These are phyloP conservation scores for Troides aeacus DNA, from an alignment of 2,888 invertebrate genomes.

Conservation along the genomic window DNA sequence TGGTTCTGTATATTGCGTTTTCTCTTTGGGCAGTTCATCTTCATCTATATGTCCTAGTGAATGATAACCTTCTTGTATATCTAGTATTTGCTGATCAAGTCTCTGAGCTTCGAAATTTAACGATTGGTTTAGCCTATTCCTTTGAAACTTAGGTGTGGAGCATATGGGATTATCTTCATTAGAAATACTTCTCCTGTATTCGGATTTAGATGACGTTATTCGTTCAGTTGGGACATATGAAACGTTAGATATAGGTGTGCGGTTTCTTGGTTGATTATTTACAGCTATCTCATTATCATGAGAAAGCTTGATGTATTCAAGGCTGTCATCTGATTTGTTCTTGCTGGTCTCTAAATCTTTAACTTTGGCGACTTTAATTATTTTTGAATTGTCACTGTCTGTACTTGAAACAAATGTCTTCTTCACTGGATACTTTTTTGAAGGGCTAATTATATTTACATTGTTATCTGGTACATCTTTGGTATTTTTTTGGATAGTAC, in stretches of 20 bases:
- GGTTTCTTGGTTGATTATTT: slow-evolving; percentile 72
- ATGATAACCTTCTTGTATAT: slow-evolving; percentile 73
- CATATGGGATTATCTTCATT: slow-evolving; percentile 61
- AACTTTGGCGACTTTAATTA: slow-evolving; percentile 71
- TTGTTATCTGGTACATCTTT: slow-evolving; percentile 72
- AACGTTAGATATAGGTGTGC: slow-evolving; percentile 73
- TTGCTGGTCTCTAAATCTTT: slow-evolving; percentile 73
- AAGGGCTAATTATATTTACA: slow-evolving; percentile 69
- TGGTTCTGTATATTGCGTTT: slow-evolving; percentile 46
- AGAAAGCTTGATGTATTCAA: slow-evolving; percentile 70
- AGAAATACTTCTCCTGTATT: slow-evolving; percentile 65
- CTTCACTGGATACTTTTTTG: slow-evolving; percentile 72
- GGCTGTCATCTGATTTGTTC: slow-evolving; percentile 66
- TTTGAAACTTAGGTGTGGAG: slow-evolving; percentile 71
- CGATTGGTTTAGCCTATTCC: slow-evolving; percentile 74
- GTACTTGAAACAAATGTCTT: slow-evolving; percentile 67
- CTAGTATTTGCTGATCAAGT: slow-evolving; percentile 73
- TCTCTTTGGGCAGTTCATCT: slow-evolving; percentile 49
- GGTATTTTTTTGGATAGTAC: slow-evolving; percentile 74
- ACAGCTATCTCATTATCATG: slow-evolving; percentile 74
- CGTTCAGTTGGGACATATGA: slow-evolving; percentile 68
- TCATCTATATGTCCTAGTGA: slow-evolving; percentile 73
- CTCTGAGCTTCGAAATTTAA: slow-evolving; percentile 72
- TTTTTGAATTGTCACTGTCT: slow-evolving; percentile 63
- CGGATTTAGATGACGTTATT: slow-evolving; percentile 51